Base-by-base conservation (phyloP, 2,888 invertebrate species). In the Hypselothyrea guttata region DNA sequence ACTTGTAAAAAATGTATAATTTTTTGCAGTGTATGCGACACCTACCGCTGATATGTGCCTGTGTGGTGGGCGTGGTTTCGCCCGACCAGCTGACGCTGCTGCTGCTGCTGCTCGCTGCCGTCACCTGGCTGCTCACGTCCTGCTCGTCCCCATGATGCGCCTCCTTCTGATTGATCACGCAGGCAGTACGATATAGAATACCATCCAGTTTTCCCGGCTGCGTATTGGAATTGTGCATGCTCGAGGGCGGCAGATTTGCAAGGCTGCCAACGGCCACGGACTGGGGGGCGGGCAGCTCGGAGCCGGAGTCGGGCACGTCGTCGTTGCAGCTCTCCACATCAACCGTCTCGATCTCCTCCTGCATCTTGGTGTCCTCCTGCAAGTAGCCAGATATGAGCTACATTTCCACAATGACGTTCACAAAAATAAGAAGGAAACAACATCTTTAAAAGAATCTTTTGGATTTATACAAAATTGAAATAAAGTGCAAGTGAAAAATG, bases 301-400 rank as follows among this genome's bases (percentile, higher is more conserved):
- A 89, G 5, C 89, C 89, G 5, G 90, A 90, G 68, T 89, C 90
- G 52, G 90, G 89, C 38, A 90, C 87, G 58, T 90, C 90, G 57
- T 90, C 90, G 42, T 88, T 89, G 69, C 90, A 90, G 57, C 93
- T 93, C 86, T 93, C 93, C 12, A 93, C 93, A 74, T 94, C 94
- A 5, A 94, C 93, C 0, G 93, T 93, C 89, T 94, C 94, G 72
- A 94, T 93, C 87, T 94, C 94, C 12, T 93, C 93, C 57, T 88
- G 89, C 46, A 86, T 63, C 35, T 88, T 86, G 51, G 59, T 53
- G 34, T 86, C 87, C 45, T 87, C 88, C 86, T 86, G 52, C 27
- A 37, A 8, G n/a, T 1, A 0, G 11, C n/a, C n/a, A n/a, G n/a
- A n/a, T n/a, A n/a, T n/a, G n/a, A n/a, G n/a, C n/a, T n/a, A n/a